Evolutionary conservation across 1,140 invertebrate species (phyloP).

Genomic region (Drosophila malerkotliana): DNA sequence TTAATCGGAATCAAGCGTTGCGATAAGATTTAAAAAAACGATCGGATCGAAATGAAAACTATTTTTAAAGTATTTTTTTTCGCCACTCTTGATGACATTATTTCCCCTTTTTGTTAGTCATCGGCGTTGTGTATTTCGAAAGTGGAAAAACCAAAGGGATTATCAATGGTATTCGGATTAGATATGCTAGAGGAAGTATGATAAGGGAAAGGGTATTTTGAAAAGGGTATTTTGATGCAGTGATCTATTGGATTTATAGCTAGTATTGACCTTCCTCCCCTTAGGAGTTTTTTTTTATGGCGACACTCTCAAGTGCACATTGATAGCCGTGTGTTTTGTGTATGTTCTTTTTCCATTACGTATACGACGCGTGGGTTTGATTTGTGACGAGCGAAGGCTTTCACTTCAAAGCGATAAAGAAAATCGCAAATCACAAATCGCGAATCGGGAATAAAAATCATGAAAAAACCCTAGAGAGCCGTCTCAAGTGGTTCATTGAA

Average conservation of each 20-base stretch:
- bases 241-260: not conserved
- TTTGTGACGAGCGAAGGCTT: constrained; percentile 38
- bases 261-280: not conserved
- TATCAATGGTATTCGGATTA: not conserved
- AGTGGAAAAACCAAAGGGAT: not conserved
- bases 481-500: constrained; percentile 30
- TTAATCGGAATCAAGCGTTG: constrained; percentile 7
- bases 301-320: not conserved
- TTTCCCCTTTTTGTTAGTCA: not conserved
- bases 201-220: not conserved
- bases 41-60: not conserved
- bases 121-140: not conserved
- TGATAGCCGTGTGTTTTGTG: not conserved
- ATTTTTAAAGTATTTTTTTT: not conserved
- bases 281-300: not conserved
- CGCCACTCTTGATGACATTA: not conserved
- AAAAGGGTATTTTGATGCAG: too few species aligned
- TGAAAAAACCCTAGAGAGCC: constrained; percentile 26
- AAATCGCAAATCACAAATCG: not conserved
- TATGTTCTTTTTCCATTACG: not conserved
- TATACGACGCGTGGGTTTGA: constrained; percentile 37
- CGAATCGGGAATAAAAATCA: not conserved
- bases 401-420: constrained; percentile 26
- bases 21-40: constrained; percentile 23
- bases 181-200: not conserved